Conservation (phyloP, 2,797 vertebrate genomes). For the Chelonia mydas region DNA sequence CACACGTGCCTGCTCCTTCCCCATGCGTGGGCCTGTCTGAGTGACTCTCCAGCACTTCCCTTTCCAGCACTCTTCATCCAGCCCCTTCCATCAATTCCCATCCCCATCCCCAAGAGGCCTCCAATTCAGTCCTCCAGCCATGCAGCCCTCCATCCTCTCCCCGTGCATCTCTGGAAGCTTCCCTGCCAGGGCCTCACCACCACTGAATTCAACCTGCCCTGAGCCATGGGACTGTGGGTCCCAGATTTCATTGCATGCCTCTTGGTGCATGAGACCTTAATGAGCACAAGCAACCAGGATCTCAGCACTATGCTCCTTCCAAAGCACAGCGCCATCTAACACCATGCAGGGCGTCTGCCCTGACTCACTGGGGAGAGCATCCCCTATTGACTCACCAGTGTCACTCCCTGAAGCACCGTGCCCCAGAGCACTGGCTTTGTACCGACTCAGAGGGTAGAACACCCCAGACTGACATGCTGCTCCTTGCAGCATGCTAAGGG, state of each 20-base stretch:
- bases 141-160: not conserved
- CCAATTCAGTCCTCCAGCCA: not conserved
- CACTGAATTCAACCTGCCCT: not conserved
- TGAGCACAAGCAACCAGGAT: not conserved
- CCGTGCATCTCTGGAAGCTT: not conserved
- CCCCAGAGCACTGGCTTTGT: not conserved
- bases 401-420: not conserved
- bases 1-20: not conserved
- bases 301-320: not conserved
- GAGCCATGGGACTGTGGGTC: not conserved
- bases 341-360: not conserved
- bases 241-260: not conserved
- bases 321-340: not conserved
- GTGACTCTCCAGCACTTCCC: not conserved
- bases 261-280: not conserved
- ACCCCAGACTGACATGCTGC: not conserved
- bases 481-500: not conserved
- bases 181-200: too few species aligned
- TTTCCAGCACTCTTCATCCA: fast-evolving
- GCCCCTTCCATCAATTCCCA: fast-evolving
- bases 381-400: not conserved
- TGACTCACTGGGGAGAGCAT: not conserved
- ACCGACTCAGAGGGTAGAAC: not conserved
- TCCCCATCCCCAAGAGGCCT: not conserved
- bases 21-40: not conserved